These are phyloP conservation scores for Thunnus maccoyii DNA, from an alignment of 2,113 vertebrate species.

Conservation along the genomic window DNA sequence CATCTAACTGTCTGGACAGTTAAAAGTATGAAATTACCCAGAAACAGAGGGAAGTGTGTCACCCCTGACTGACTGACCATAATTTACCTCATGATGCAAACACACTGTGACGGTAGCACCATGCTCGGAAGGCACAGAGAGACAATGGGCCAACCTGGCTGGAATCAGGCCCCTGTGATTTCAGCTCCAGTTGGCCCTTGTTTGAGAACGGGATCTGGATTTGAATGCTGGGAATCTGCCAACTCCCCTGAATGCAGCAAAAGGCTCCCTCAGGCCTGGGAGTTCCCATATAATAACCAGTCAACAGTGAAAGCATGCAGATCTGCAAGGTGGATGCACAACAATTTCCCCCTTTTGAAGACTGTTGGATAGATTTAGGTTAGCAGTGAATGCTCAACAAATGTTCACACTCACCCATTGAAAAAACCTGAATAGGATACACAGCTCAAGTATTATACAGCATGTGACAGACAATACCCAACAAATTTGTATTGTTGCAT, in stretches of 20 bases:
- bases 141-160: conserved; percentile 46
- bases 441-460: background rate
- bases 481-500: too few species aligned
- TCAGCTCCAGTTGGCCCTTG: conserved; percentile 63
- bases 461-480: background rate
- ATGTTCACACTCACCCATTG: background rate
- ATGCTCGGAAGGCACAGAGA: conserved; percentile 2
- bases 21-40: background rate
- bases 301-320: conserved; percentile 21
- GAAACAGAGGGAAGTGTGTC: background rate
- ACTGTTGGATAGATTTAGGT: conserved; percentile 9
- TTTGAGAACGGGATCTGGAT: conserved; percentile 42
- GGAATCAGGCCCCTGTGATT: conserved; percentile 48
- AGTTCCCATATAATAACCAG: conserved; percentile 30
- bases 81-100: conserved; percentile 4
- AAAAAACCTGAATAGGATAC: background rate
- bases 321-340: conserved; percentile 6
- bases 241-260: conserved; percentile 9
- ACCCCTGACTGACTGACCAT: background rate
- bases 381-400: conserved; percentile 6
- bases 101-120: conserved; percentile 11
- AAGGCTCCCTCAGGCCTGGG: conserved; percentile 33
- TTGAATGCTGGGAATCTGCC: conserved; percentile 43
- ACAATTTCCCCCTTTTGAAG: conserved; percentile 14
- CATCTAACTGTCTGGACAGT: background rate